Evolutionary conservation across 2,113 vertebrate species (phyloP).

Genomic region (Urocitellus parryii): DNA sequence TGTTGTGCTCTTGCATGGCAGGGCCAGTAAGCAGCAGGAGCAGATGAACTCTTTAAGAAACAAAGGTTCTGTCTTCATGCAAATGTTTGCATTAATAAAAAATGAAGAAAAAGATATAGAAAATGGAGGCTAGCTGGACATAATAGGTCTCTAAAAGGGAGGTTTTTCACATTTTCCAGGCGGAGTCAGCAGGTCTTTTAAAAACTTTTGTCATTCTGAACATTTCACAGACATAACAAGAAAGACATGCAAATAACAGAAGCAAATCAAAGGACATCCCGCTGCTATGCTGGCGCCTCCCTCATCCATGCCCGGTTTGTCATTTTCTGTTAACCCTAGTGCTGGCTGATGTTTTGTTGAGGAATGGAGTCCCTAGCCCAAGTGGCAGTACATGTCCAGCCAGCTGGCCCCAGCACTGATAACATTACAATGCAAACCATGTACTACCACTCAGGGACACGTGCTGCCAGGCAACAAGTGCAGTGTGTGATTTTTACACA

Average conservation of each 20-base stretch:
- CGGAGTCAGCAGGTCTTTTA: constrained; percentile 82
- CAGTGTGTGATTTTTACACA: constrained; percentile 51
- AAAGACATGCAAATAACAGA: constrained; percentile 84
- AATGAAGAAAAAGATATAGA: constrained; percentile 84
- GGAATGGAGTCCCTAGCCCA: constrained; percentile 68
- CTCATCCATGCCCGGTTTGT: constrained; percentile 73
- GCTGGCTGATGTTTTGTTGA: constrained; percentile 69
- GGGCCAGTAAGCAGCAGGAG: constrained; percentile 74
- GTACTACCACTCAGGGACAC: constrained; percentile 74
- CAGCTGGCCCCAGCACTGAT: constrained; percentile 68
- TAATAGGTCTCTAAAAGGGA: constrained; percentile 80
- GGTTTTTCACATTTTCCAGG: constrained; percentile 83
- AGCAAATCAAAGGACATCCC: constrained; percentile 79
- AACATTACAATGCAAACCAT: constrained; percentile 64
- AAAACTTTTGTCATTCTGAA: constrained; percentile 83
- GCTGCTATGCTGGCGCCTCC: constrained; percentile 75
- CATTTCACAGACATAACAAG: constrained; percentile 84
- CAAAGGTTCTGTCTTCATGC: constrained; percentile 85
- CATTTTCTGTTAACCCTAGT: constrained; percentile 76
- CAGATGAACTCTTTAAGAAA: constrained; percentile 82
- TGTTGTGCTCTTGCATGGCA: constrained; percentile 65
- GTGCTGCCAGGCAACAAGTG: constrained; percentile 73
- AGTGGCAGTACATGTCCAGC: constrained; percentile 66
- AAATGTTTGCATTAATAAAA: constrained; percentile 86
- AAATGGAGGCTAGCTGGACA: constrained; percentile 77